A percentile compares a stretch with the other conserved stretches of the same genome.
Evolutionary conservation across 2,113 vertebrate genomes (phyloP).

Genomic region (Silurus meridionalis): DNA sequence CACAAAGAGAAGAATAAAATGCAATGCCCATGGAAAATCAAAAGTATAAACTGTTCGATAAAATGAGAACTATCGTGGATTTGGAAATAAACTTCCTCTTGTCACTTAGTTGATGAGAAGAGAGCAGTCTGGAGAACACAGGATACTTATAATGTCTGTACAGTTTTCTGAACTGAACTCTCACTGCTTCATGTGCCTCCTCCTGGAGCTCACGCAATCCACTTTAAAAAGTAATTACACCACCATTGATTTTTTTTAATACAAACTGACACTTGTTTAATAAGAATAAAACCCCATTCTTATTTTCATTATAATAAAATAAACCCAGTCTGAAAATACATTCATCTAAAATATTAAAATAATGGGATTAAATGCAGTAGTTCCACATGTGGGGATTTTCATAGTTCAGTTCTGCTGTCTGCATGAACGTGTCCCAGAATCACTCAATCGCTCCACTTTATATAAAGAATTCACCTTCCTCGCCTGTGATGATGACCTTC

Average conservation of each 20-base stretch:
- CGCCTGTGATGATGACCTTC: background rate
- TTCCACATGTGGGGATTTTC: background rate
- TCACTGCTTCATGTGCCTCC: slow-evolving; percentile 22
- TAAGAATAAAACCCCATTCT: no score
- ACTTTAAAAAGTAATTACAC: slow-evolving; percentile 27
- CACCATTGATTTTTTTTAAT: background rate
- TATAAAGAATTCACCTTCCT: background rate
- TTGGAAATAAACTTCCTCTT: slow-evolving; percentile 24
- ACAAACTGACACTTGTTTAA: background rate
- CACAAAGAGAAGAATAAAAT: slow-evolving; percentile 31
- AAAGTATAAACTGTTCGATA: slow-evolving; percentile 27
- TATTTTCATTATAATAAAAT: background rate
- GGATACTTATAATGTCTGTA: slow-evolving; percentile 26
- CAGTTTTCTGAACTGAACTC: slow-evolving; percentile 15
- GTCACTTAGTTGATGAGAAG: slow-evolving; percentile 6
- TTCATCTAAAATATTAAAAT: background rate
- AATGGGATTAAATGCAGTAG: background rate
- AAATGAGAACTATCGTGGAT: slow-evolving; percentile 42
- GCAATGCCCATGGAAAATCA: slow-evolving; percentile 34
- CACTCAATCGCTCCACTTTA: background rate
- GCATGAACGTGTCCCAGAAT: background rate
- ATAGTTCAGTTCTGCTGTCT: background rate
- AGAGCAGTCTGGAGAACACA: slow-evolving; percentile 25
- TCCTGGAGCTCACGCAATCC: slow-evolving; percentile 3
- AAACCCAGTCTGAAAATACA: background rate